Percentiles rank a stretch among this genome's conserved stretches.
Evolutionary conservation across 2,888 invertebrate species (phyloP).

Genomic region (Lycocerus yunnanus): DNA sequence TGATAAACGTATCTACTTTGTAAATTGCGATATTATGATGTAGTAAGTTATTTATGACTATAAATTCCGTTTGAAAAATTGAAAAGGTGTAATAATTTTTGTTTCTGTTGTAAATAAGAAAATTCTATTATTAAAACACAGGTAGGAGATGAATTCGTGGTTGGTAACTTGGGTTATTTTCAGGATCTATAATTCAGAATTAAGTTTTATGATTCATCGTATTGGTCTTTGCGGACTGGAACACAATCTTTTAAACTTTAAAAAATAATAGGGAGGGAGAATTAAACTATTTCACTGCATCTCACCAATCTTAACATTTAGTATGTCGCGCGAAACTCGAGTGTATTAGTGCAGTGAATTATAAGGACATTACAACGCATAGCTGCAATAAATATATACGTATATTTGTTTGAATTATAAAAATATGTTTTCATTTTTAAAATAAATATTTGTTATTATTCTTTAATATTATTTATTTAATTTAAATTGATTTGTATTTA

Average conservation of each 20-base stretch:
- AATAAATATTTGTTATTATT: background rate
- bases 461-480: background rate
- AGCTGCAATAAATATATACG: background rate
- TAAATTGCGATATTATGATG: background rate
- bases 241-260: constrained; percentile 26
- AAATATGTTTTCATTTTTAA: background rate
- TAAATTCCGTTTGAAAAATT: background rate
- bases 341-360: background rate
- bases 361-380: background rate
- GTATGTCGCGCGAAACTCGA: background rate
- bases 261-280: constrained; percentile 24
- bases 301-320: background rate
- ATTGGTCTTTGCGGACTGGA: constrained; percentile 21
- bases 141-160: background rate
- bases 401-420: background rate
- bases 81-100: background rate
- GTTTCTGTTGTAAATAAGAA: background rate
- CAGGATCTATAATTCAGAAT: constrained; percentile 17
- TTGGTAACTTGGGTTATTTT: constrained; percentile 1
- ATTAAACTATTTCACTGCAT: constrained; percentile 9
- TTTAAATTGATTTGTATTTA: background rate
- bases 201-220: constrained; percentile 28
- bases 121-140: background rate
- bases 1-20: background rate
- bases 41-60: background rate